Evolutionary conservation across 1,140 invertebrate genomes (phyloP).

Genomic region (Zophobas morio): DNA sequence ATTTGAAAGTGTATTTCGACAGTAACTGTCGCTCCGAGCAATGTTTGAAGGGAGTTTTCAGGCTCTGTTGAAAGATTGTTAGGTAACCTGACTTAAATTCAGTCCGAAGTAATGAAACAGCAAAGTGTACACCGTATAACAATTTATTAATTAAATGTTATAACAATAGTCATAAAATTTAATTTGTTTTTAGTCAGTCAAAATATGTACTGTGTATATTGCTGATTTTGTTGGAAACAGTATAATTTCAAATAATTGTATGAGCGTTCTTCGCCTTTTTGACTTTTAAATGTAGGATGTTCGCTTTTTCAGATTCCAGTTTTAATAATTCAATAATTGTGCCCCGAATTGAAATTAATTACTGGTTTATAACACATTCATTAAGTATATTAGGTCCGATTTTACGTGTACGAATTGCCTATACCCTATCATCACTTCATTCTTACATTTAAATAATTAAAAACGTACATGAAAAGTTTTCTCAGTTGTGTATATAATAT

Average conservation of each 20-base stretch:
- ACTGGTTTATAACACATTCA: slow-evolving; percentile 19
- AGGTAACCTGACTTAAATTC: too few species aligned
- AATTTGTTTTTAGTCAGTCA: slow-evolving; percentile 50
- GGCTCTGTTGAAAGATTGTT: too few species aligned
- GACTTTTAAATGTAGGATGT: slow-evolving; percentile 4
- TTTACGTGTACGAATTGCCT: slow-evolving; percentile 24
- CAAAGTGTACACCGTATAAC: slow-evolving; percentile 49
- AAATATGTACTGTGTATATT: slow-evolving; percentile 47
- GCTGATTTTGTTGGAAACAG: slow-evolving; percentile 30
- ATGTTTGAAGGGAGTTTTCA: neutral
- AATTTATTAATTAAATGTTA: slow-evolving; percentile 50
- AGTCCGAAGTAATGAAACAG: neutral
- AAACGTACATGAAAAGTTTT: slow-evolving; percentile 1
- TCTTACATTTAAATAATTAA: slow-evolving; percentile 24
- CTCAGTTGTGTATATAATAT: too few species aligned
- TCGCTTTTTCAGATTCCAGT: neutral
- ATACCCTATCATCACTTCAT: slow-evolving; percentile 27
- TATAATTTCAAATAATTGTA: slow-evolving; percentile 10
- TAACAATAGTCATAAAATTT: slow-evolving; percentile 47
- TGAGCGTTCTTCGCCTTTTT: slow-evolving; percentile 12
- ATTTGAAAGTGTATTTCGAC: too few species aligned
- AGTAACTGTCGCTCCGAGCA: too few species aligned
- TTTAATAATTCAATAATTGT: slow-evolving; percentile 17
- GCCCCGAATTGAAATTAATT: slow-evolving; percentile 13
- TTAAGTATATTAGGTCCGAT: slow-evolving; percentile 24